A percentile compares a stretch with the other conserved stretches of the same genome.
Conservation (phyloP, 1,140 invertebrate genomes). For the Dermatophagoides farinae region DNA sequence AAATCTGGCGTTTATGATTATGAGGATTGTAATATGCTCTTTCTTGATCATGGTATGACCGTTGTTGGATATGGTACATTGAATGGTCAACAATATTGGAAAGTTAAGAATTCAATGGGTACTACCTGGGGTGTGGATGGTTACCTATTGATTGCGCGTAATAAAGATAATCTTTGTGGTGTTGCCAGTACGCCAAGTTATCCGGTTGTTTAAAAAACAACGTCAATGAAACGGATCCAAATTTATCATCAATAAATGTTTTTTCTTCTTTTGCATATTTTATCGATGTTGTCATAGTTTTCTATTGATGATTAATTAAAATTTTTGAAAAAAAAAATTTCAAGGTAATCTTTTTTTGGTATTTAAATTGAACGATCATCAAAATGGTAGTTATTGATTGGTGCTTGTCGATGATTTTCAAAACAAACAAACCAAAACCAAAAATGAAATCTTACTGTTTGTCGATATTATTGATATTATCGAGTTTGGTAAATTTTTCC, state of each 20-base stretch:
- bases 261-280: too few species aligned
- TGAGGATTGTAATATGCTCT: constrained; percentile 39
- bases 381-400: too few species aligned
- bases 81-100: constrained; percentile 46
- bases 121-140: constrained; percentile 19
- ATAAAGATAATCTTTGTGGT: constrained; percentile 26
- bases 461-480: background rate
- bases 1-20: constrained; percentile 40
- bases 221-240: background rate
- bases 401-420: too few species aligned
- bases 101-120: constrained; percentile 51
- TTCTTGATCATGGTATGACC: constrained; percentile 70
- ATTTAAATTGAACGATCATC: too few species aligned
- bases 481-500: background rate
- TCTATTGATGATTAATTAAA: too few species aligned
- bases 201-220: constrained; percentile 21
- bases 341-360: too few species aligned
- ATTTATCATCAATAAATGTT: too few species aligned
- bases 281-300: too few species aligned
- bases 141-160: constrained; percentile 26
- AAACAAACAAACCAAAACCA: too few species aligned
- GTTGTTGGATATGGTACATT: constrained; percentile 59
- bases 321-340: too few species aligned
- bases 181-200: constrained; percentile 26
- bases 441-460: too few species aligned